Evolutionary conservation across 2,113 vertebrate species (phyloP).

Genomic region (Syngnathus floridae): DNA sequence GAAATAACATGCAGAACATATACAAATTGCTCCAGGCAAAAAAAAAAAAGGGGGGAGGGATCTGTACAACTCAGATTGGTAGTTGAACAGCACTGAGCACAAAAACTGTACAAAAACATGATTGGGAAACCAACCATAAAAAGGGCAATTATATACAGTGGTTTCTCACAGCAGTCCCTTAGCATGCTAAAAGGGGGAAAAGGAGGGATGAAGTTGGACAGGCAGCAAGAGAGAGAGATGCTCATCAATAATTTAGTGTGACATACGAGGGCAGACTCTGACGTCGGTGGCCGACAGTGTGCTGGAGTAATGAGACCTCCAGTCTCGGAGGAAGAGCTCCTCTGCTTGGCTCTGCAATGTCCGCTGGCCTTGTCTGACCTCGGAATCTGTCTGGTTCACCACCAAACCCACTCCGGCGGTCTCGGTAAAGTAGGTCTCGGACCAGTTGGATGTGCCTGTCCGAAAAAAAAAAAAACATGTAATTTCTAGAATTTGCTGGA

Average conservation of each 20-base stretch:
- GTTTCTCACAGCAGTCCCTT: slow-evolving; percentile 17
- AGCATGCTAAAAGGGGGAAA: slow-evolving; percentile 21
- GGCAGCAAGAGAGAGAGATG: background rate
- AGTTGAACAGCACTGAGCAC: background rate
- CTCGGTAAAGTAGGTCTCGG: slow-evolving; percentile 72
- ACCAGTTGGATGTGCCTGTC: slow-evolving; percentile 81
- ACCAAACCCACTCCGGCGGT: slow-evolving; percentile 74
- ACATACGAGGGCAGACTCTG: slow-evolving; percentile 43
- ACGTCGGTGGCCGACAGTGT: slow-evolving; percentile 27
- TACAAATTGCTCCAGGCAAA: slow-evolving; percentile 43
- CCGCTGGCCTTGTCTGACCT: slow-evolving; percentile 28
- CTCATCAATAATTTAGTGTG: slow-evolving; percentile 1
- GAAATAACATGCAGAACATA: slow-evolving; percentile 1
- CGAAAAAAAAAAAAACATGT: background rate
- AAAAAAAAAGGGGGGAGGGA: slow-evolving; percentile 6
- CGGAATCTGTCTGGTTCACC: slow-evolving; percentile 70
- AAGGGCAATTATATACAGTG: slow-evolving; percentile 41
- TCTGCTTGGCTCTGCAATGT: slow-evolving; percentile 66
- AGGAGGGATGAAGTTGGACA: background rate
- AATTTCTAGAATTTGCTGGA: too few relatives aligned
- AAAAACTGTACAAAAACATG: slow-evolving; percentile 5
- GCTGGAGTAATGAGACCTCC: slow-evolving; percentile 59
- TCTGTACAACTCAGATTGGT: slow-evolving; percentile 11
- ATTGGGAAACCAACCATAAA: slow-evolving; percentile 9
- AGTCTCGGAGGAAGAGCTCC: slow-evolving; percentile 74